Percentiles rank a stretch among this genome's conserved stretches.
phyloP scores from a whole-genome alignment of 2,888 invertebrate species.

The Theodoxus fluviatilis region DNA sequence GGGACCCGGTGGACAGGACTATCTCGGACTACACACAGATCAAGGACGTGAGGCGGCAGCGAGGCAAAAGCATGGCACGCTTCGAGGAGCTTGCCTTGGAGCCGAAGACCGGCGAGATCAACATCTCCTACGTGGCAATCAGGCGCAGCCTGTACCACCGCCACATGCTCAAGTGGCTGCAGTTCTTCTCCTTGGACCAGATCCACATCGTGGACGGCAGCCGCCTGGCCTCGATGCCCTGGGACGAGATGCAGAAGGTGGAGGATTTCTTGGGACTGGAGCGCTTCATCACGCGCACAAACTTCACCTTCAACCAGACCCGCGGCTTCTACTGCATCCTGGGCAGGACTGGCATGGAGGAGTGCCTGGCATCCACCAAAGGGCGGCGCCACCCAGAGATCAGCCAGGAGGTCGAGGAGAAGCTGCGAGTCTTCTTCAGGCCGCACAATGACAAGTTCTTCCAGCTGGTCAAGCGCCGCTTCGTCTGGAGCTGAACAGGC shows the following conservation, averaged over 20 bases:
- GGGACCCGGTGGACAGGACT: constrained; percentile 92
- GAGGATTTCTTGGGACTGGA: constrained; percentile 53
- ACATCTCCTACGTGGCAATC: constrained; percentile 63
- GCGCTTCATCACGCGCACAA: constrained; percentile 69
- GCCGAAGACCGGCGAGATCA: constrained; percentile 57
- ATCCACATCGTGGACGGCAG: constrained; percentile 84
- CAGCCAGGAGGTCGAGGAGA: constrained; percentile 71
- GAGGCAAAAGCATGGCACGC: constrained; percentile 43
- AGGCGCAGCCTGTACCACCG: constrained; percentile 64
- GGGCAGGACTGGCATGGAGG: constrained; percentile 75
- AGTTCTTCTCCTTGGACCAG: constrained; percentile 88
- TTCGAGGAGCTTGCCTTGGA: constrained; percentile 63
- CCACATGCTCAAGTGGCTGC: constrained; percentile 88
- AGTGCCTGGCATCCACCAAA: constrained; percentile 87
- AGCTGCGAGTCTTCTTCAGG: constrained; percentile 41
- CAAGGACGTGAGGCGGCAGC: constrained; percentile 64
- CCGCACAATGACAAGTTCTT: constrained; percentile 63
- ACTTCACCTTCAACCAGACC: constrained; percentile 94
- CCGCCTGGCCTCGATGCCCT: constrained; percentile 46
- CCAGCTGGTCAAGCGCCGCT: constrained; percentile 86
- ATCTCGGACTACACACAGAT: constrained; percentile 96
- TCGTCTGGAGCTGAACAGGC: too few species aligned
- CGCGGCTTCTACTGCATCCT: constrained; percentile 89
- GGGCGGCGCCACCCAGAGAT: constrained; percentile 85
- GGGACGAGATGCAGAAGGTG: constrained; percentile 45